A percentile compares a stretch with the other conserved stretches of the same genome.
Evolutionary conservation across 2,113 vertebrate species (phyloP).

Genomic region (Mirza zaza): DNA sequence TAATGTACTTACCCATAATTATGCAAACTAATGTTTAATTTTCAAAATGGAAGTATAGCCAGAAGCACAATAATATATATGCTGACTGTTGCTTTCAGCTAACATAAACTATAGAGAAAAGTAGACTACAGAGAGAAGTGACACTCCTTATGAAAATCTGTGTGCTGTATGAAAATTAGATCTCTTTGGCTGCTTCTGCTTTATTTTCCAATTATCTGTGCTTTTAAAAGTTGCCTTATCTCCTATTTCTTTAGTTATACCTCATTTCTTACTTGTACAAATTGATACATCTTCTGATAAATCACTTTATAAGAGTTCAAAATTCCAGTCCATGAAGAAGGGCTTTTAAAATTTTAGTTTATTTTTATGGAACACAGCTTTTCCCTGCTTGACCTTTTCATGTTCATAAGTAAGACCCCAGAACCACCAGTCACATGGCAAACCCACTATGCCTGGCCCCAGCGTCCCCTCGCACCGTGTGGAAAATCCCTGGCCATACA

Average conservation of each 20-base stretch:
- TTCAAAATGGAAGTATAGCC: background rate
- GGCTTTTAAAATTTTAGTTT: background rate
- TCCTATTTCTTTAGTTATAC: background rate
- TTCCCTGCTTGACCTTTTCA: constrained; percentile 28
- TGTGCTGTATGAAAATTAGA: background rate
- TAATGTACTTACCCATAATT: background rate
- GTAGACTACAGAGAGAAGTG: background rate
- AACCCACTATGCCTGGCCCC: background rate
- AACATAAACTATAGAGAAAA: background rate
- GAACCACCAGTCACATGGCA: background rate
- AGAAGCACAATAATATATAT: background rate
- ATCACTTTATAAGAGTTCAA: background rate
- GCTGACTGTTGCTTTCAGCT: background rate
- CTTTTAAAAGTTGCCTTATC: background rate
- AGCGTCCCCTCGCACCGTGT: background rate
- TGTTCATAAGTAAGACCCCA: constrained; percentile 34
- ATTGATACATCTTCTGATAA: background rate
- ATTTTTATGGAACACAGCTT: constrained; percentile 17
- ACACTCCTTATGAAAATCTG: background rate
- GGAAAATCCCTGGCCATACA: background rate
- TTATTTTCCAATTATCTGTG: background rate
- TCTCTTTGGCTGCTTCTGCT: background rate
- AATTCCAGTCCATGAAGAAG: background rate
- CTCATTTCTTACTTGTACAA: background rate
- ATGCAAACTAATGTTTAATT: background rate